phyloP scores from a whole-genome alignment of 1,140 invertebrate species.

The Contarinia nasturtii region DNA sequence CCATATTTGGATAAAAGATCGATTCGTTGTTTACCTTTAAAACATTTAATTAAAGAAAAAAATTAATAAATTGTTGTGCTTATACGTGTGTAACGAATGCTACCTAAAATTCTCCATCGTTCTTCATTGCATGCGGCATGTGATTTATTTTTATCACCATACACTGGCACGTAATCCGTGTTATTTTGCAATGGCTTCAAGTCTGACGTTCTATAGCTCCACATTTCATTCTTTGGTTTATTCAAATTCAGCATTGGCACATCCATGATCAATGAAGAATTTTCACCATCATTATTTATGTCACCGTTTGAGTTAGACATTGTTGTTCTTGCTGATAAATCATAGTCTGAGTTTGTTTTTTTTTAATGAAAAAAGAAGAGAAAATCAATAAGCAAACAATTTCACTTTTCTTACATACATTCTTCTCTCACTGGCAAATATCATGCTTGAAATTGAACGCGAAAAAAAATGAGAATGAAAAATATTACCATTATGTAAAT shows the following conservation, averaged over 20 bases:
- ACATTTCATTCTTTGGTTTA: neutral
- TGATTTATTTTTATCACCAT: conserved; percentile 14
- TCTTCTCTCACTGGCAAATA: no score
- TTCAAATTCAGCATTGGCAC: neutral
- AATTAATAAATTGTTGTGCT: neutral
- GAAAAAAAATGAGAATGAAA: no score
- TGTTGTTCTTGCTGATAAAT: neutral
- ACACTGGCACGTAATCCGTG: conserved; percentile 19
- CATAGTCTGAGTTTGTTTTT: no score
- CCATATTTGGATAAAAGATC: no score
- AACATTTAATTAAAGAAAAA: no score
- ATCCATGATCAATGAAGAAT: neutral
- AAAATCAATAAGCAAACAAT: no score
- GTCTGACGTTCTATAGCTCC: conserved; percentile 7
- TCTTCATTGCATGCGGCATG: conserved; percentile 8
- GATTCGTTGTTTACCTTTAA: no score
- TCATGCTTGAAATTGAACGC: no score
- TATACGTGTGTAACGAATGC: neutral
- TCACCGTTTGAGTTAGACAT: neutral
- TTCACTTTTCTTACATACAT: no score
- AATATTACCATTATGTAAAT: no score
- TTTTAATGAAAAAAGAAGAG: neutral
- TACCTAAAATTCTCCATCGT: conserved; percentile 18
- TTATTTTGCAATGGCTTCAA: conserved; percentile 18
- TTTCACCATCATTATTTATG: neutral